Percentiles rank a stretch among this genome's conserved stretches.
phyloP scores from a whole-genome alignment of 1,140 invertebrate genomes.

The Cylas formicarius region DNA sequence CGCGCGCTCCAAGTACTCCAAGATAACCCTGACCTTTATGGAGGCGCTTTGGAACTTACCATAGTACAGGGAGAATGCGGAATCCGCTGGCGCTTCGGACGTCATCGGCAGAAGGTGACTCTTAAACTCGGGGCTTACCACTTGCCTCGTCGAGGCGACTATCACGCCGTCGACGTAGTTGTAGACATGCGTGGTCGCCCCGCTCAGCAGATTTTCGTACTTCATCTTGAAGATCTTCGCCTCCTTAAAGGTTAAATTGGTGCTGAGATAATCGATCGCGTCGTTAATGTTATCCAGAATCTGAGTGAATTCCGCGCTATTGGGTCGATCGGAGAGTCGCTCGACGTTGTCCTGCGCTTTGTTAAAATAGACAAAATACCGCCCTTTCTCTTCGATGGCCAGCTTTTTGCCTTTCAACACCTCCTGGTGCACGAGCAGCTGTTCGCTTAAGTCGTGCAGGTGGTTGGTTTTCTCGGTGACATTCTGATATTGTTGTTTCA shows the following conservation, averaged over 20 bases:
- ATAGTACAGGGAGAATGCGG: constrained; percentile 85
- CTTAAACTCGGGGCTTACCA: constrained; percentile 42
- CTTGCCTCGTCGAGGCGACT: constrained; percentile 67
- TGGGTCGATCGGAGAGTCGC: constrained; percentile 68
- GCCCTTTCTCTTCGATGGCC: constrained; percentile 70
- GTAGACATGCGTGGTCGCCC: constrained; percentile 54
- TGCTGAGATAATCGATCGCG: constrained; percentile 77
- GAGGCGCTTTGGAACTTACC: constrained; percentile 89
- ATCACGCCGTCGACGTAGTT: constrained; percentile 34
- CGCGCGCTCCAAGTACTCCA: constrained; percentile 73
- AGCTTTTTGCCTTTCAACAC: constrained; percentile 70
- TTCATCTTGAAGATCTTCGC: constrained; percentile 70
- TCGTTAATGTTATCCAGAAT: constrained; percentile 79
- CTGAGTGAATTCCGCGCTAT: constrained; percentile 70
- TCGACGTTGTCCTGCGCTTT: constrained; percentile 61
- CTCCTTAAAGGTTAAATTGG: constrained; percentile 64
- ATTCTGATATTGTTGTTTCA: constrained; percentile 72
- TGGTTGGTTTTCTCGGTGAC: constrained; percentile 87
- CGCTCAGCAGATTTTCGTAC: constrained; percentile 71
- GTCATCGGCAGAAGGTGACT: constrained; percentile 30
- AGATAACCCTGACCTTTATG: constrained; percentile 71
- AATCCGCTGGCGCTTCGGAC: constrained; percentile 49
- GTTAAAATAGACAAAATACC: constrained; percentile 82
- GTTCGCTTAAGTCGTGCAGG: constrained; percentile 81
- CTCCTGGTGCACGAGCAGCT: constrained; percentile 79